Evolutionary conservation across 2,797 vertebrate genomes (phyloP).

Genomic region (Caiman crocodilus): DNA sequence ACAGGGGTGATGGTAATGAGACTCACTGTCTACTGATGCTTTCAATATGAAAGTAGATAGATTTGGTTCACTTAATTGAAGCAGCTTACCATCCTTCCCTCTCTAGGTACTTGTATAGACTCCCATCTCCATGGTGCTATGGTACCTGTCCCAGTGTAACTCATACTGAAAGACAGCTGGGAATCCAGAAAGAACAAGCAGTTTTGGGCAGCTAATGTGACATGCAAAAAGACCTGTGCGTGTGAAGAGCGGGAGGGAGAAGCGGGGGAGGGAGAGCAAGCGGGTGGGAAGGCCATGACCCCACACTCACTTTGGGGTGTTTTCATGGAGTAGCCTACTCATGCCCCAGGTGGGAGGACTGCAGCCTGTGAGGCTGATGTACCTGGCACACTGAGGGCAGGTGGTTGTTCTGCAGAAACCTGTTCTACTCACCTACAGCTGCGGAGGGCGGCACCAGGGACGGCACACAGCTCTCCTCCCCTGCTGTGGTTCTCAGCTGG

Average conservation of each 20-base stretch:
- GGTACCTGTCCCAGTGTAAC: background rate
- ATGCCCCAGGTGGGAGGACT: background rate
- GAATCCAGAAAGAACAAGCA: background rate
- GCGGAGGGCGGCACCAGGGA: background rate
- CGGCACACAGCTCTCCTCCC: background rate
- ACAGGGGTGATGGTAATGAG: background rate
- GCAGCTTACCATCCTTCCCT: background rate
- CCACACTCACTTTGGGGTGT: background rate
- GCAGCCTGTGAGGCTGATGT: background rate
- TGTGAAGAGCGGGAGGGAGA: background rate
- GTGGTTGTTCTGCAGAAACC: background rate
- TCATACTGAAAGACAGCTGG: background rate
- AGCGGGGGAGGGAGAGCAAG: background rate
- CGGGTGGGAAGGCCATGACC: background rate
- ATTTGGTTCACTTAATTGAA: background rate
- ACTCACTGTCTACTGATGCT: background rate
- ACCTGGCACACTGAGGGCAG: background rate
- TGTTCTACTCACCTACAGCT: constrained; percentile 62
- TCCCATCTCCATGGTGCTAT: fast-evolving
- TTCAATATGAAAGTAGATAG: background rate
- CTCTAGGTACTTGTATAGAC: background rate
- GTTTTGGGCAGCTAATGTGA: fast-evolving
- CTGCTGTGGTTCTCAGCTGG: background rate
- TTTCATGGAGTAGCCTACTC: background rate
- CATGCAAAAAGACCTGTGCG: fast-evolving